Evolutionary conservation across 35 echinoderm and acorn worm genomes (phyloP), one percentile per base, ranked within the genome.

Genomic region (Chiridota heheva): DNA sequence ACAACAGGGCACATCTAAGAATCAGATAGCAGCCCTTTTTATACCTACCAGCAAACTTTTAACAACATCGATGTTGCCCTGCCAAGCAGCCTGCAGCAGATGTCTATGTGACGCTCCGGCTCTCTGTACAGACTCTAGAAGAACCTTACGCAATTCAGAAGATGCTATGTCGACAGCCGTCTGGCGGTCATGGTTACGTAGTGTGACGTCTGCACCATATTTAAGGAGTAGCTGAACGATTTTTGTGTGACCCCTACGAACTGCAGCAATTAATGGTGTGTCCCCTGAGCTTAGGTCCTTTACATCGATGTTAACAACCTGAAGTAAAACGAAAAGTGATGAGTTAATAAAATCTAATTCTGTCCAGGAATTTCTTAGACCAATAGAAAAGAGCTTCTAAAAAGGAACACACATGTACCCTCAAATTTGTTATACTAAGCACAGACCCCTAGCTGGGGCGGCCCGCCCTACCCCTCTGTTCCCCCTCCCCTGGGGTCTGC

Each of bases 41-140:
- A 55, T 62, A 46, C 84, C 67, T 84, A 97, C 94, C 80, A 97
- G 81, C 16, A 97, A 55, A 69, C 81, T 71, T 61, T 82, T 61
- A 2, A 97, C 84, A 0, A 88, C 81, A 10, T 51, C 42, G 13
- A 70, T 48, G 31, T 97, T 91, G 0, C 94, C 94, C 75, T 97
- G 94, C 94, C 94, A 97, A 0, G 94, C 94, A 3, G 94, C 94
- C 62, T 97, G 94, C 24, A 97, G 61, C 15, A 97, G 76, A 59
- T 91, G 94, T 22, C 94, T 47, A 42, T 90, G 88, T 7, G 94
- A 84, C 39, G 80, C 60, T 35, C 94, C 94, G 3, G 46, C 67
- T 22, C 88, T 70, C 31, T 83, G 60, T 2, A 97, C 94, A 0
- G 94, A 97, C 28, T 86, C 80, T 48, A 97, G 55, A 17, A 97